A percentile compares a stretch with the other conserved stretches of the same genome.
These are phyloP conservation scores for Caenorhabditis sp. DNA, from an alignment of 2,888 invertebrate genomes.

Conservation along the genomic window DNA sequence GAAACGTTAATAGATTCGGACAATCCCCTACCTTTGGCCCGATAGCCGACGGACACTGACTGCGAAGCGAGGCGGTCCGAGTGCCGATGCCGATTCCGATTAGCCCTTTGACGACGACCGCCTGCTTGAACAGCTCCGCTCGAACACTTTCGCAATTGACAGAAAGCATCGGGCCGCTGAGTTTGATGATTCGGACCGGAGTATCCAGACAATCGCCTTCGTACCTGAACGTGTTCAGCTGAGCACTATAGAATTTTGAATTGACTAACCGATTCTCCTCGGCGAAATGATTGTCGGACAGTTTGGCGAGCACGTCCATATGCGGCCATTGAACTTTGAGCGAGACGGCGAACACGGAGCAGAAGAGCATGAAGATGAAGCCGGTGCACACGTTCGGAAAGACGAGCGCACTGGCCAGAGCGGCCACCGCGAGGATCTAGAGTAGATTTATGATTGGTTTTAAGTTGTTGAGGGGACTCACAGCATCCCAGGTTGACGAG, in stretches of 20 bases:
- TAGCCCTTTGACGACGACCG: conserved; percentile 63
- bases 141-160: conserved; percentile 58
- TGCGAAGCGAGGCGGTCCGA: conserved; percentile 63
- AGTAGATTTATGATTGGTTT: no score
- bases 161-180: conserved; percentile 58
- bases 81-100: conserved; percentile 69
- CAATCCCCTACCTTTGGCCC: conserved; percentile 44
- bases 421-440: conserved; percentile 44
- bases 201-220: conserved; percentile 65
- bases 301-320: conserved; percentile 44
- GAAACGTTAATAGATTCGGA: neutral
- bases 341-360: conserved; percentile 54
- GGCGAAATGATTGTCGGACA: conserved; percentile 43
- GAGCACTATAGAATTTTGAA: neutral
- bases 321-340: conserved; percentile 55
- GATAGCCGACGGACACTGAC: conserved; percentile 59
- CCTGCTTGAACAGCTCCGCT: conserved; percentile 57
- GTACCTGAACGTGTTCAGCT: conserved; percentile 31
- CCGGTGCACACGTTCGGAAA: conserved; percentile 59
- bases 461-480: no score
- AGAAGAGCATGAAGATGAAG: conserved; percentile 53
- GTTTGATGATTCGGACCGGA: conserved; percentile 59
- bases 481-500: conserved; percentile 58
- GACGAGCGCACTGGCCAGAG: conserved; percentile 51
- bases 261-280: conserved; percentile 42